Evolutionary conservation across 2,888 invertebrate species (phyloP).

Genomic region (Pyrochroa serraticornis): DNA sequence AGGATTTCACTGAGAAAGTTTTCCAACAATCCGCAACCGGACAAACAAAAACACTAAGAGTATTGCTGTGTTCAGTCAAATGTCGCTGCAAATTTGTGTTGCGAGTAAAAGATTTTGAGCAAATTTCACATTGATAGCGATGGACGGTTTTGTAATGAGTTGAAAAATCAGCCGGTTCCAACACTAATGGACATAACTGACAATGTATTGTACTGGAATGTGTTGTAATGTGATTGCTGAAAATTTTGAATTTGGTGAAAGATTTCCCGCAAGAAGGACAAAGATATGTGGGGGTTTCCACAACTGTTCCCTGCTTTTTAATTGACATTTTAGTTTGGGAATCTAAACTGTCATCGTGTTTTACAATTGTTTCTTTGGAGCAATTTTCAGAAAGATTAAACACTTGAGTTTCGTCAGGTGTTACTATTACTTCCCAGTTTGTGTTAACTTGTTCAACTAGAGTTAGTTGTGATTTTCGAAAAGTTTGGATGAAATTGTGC

Average conservation of each 20-base stretch:
- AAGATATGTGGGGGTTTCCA: too few species aligned
- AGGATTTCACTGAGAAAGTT: conserved; percentile 32
- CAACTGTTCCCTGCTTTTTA: too few species aligned
- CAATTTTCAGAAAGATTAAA: too few species aligned
- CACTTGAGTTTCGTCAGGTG: too few species aligned
- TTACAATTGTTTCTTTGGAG: too few species aligned
- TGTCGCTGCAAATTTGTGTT: conserved; percentile 27
- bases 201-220: conserved; percentile 19
- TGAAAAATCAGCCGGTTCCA: conserved; percentile 15
- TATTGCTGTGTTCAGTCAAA: conserved; percentile 32
- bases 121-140: conserved; percentile 35
- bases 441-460: too few species aligned
- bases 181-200: conserved; percentile 17
- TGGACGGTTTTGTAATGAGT: conserved; percentile 28
- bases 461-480: too few species aligned
- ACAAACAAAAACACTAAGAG: conserved; percentile 31
- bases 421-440: conserved; percentile 4
- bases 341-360: too few species aligned
- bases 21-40: conserved; percentile 35
- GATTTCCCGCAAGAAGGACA: conserved; percentile 29
- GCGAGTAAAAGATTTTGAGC: conserved; percentile 32
- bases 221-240: conserved; percentile 20
- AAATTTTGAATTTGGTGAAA: conserved; percentile 22
- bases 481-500: too few species aligned
- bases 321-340: too few species aligned